Percentiles rank a stretch among this genome's conserved stretches.
phyloP scores from a whole-genome alignment of 2,113 vertebrate genomes.

The Reinhardtius hippoglossoides region DNA sequence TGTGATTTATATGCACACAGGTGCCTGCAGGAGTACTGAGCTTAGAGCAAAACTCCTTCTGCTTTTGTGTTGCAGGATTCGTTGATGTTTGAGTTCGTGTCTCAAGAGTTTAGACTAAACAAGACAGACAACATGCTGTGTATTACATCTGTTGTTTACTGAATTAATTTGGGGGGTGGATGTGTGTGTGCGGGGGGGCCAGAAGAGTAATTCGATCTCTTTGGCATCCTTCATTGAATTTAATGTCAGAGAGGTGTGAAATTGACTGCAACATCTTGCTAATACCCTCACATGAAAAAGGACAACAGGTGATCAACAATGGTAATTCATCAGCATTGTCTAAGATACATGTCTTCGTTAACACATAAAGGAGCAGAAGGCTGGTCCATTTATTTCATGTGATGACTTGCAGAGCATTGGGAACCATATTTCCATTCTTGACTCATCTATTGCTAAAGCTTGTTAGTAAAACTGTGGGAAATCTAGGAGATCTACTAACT shows the following conservation, averaged over 20 bases:
- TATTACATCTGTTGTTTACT: neutral
- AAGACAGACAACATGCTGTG: neutral
- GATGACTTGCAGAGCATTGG: neutral
- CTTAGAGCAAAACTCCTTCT: neutral
- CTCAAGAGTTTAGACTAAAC: neutral
- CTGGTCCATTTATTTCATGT: no score
- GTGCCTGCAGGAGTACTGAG: slow-evolving; percentile 12
- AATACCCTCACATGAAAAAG: no score
- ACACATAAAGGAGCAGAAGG: no score
- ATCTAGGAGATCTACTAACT: neutral
- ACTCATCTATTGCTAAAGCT: neutral
- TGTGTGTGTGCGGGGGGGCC: no score
- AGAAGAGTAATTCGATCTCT: no score
- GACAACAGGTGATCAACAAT: no score
- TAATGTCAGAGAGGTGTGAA: slow-evolving; percentile 5
- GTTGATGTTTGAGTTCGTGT: neutral
- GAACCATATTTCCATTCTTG: slow-evolving; percentile 16
- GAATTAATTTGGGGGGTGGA: neutral
- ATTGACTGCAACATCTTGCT: slow-evolving; percentile 1
- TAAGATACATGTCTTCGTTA: no score
- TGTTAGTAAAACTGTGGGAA: neutral
- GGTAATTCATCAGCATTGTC: no score
- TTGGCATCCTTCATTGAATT: no score
- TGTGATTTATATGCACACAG: slow-evolving; percentile 24
- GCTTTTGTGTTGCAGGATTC: neutral